A percentile compares a stretch with the other conserved stretches of the same genome.
Evolutionary conservation across 2,113 vertebrate genomes (phyloP).

Genomic region (Pachycephala philippinensis): DNA sequence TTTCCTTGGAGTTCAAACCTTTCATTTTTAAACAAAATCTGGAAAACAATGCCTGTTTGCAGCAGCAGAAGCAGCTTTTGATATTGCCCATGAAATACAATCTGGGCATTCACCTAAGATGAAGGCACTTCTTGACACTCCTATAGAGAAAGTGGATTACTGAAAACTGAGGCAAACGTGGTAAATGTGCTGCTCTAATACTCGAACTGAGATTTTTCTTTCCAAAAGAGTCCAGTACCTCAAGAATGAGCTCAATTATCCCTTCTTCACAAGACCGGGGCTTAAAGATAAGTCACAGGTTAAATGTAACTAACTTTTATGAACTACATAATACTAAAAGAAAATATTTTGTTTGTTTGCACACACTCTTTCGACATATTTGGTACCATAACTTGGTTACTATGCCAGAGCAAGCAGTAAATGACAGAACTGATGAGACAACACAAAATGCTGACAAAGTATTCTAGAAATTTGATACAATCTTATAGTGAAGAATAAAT

Average conservation of each 20-base stretch:
- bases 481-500: constrained; percentile 54
- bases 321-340: background rate
- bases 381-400: background rate
- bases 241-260: background rate
- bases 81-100: background rate
- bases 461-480: constrained; percentile 43
- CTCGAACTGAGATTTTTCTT: background rate
- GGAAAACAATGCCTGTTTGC: background rate
- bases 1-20: background rate
- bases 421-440: constrained; percentile 45
- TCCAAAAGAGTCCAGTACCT: background rate
- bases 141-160: background rate
- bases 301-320: background rate
- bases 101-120: background rate
- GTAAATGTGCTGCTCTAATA: background rate
- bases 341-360: background rate
- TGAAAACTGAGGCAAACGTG: background rate
- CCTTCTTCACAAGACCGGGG: background rate
- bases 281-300: background rate
- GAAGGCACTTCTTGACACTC: constrained; percentile 57
- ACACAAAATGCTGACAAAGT: constrained; percentile 17
- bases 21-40: background rate
- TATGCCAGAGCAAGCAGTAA: constrained; percentile 48
- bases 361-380: constrained; percentile 2
- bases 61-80: constrained; percentile 20